Conservation (phyloP, 2,888 invertebrate species). For the Agonopterix alstromeriana region DNA sequence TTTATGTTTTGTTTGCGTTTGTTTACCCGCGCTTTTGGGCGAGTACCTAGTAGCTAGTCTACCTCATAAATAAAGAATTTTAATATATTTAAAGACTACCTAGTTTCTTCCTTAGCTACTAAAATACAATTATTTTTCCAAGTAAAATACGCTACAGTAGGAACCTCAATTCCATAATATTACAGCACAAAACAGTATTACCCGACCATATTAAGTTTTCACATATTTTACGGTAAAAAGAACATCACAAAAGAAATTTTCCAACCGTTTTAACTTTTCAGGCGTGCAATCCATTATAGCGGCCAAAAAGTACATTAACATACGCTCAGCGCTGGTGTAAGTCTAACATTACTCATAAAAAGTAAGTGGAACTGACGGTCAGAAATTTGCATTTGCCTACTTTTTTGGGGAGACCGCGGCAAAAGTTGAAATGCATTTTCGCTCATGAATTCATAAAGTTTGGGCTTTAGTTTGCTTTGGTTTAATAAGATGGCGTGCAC, state of each 20-base stretch:
- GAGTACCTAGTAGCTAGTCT: no score
- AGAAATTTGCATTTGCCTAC: background rate
- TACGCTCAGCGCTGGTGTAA: constrained; percentile 4
- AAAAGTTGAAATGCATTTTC: background rate
- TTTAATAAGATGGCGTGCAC: no score
- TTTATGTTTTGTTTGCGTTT: no score
- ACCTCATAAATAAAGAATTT: no score
- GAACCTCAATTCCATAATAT: background rate
- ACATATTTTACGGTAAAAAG: constrained; percentile 3
- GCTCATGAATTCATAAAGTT: no score
- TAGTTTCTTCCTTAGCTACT: no score
- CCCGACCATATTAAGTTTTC: constrained; percentile 1
- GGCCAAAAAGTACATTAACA: constrained; percentile 7
- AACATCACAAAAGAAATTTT: constrained; percentile 9
- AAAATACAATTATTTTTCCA: no score
- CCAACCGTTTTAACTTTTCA: constrained; percentile 9
- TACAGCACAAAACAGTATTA: background rate
- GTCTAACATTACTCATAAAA: constrained; percentile 6
- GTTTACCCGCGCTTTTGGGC: no score
- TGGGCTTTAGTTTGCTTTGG: no score
- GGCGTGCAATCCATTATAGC: constrained; percentile 6
- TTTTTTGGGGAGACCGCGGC: background rate
- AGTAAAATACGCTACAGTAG: no score
- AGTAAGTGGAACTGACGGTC: background rate
- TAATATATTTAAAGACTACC: no score